Evolutionary conservation across 2,888 invertebrate genomes (phyloP).

Genomic region (Sinotaia quadrata): DNA sequence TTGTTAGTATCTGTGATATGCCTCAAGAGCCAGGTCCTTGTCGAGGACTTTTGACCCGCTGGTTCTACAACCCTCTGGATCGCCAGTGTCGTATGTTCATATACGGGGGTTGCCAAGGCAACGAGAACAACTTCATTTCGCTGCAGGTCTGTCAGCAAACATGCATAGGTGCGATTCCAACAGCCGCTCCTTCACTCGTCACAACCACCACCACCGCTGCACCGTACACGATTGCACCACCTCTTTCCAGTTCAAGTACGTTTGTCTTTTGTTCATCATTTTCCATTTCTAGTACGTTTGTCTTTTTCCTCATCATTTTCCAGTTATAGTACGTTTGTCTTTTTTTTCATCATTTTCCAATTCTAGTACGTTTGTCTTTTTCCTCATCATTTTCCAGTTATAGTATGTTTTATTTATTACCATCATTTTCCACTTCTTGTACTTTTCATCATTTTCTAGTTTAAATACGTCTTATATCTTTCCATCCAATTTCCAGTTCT

Average conservation of each 20-base stretch:
- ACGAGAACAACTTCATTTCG: slow-evolving; percentile 75
- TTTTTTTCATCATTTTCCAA: no score
- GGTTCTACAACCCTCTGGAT: slow-evolving; percentile 81
- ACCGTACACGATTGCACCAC: slow-evolving; percentile 4
- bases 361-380: no score
- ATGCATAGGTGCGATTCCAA: slow-evolving; percentile 40
- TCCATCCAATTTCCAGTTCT: no score
- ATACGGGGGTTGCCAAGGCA: slow-evolving; percentile 91
- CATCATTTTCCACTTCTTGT: no score
- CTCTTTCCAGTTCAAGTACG: slow-evolving; percentile 18
- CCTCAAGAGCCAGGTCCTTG: slow-evolving; percentile 82
- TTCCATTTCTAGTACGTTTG: no score
- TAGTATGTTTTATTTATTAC: no score
- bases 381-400: no score
- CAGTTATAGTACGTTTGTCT: no score
- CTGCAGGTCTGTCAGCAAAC: slow-evolving; percentile 46
- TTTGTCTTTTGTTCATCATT: no score
- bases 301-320: no score
- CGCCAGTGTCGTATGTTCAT: slow-evolving; percentile 84
- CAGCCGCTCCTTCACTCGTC: neutral
- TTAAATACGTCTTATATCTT: no score
- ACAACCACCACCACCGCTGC: slow-evolving; percentile 11
- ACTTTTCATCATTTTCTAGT: no score
- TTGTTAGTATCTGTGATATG: slow-evolving; percentile 76
- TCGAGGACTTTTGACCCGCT: slow-evolving; percentile 78